phyloP scores from a whole-genome alignment of 1,140 invertebrate species.

The Oryctes rhinoceros region DNA sequence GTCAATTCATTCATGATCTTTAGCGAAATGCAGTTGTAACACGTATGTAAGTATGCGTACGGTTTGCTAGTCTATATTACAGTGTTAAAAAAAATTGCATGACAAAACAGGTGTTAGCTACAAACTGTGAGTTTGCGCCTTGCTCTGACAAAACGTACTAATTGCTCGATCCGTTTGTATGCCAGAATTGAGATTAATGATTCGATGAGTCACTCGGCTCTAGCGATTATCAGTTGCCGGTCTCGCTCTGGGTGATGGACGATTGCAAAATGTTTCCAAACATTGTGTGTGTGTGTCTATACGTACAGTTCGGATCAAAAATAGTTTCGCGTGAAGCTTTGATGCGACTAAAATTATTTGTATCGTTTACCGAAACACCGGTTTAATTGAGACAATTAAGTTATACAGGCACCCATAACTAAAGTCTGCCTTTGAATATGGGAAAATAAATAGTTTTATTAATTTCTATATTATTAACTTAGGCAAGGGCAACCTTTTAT shows the following conservation, averaged over 20 bases:
- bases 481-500: too few species aligned
- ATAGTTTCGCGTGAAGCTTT: too few species aligned
- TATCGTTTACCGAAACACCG: too few species aligned
- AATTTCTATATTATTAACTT: too few species aligned
- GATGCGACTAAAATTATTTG: too few species aligned
- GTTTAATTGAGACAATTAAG: too few species aligned
- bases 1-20: not conserved
- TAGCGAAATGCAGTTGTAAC: not conserved
- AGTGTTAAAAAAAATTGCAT: not conserved
- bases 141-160: not conserved
- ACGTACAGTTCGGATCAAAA: too few species aligned
- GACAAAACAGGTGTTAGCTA: not conserved
- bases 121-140: not conserved
- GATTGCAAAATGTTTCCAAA: constrained; percentile 10
- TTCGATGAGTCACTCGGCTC: not conserved
- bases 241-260: not conserved
- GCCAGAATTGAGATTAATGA: not conserved
- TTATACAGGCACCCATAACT: too few species aligned
- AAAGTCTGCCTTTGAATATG: too few species aligned
- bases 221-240: not conserved
- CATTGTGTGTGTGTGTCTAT: not conserved
- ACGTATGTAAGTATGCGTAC: not conserved
- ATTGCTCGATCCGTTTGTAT: not conserved
- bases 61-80: not conserved
- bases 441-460: too few species aligned